These are phyloP conservation scores for Corydoras maculifer DNA, from an alignment of 2,113 vertebrate species.

Conservation along the genomic window DNA sequence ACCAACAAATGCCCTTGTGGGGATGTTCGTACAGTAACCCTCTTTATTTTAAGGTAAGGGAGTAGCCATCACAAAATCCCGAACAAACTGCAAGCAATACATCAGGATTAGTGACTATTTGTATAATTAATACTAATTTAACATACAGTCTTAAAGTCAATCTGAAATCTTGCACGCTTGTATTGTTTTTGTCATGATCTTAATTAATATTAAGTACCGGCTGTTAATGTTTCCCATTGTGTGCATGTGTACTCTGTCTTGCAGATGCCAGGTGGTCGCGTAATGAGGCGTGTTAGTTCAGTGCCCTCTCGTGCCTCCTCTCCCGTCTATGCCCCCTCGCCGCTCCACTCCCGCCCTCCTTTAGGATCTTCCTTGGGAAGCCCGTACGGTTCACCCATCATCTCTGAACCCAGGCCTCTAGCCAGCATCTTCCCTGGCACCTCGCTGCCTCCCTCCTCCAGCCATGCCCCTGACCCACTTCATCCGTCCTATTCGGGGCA, in stretches of 20 bases:
- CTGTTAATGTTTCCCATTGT: no score
- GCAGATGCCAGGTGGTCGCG: constrained; percentile 70
- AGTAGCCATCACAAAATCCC: no score
- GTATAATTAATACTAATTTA: no score
- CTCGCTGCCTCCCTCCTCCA: constrained; percentile 70
- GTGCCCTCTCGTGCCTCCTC: constrained; percentile 90
- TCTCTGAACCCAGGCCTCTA: constrained; percentile 75
- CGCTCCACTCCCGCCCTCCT: constrained; percentile 82
- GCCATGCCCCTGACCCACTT: constrained; percentile 70
- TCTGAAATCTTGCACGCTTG: no score
- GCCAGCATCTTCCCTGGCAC: constrained; percentile 76
- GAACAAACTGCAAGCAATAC: no score
- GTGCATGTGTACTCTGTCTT: constrained; percentile 7
- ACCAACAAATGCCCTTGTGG: no score
- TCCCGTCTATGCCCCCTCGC: constrained; percentile 74
- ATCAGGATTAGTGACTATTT: no score
- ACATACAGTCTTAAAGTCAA: no score
- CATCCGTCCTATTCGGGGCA: constrained; percentile 59
- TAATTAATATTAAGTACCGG: no score
- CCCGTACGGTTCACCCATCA: constrained; percentile 80
- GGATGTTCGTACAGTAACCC: no score
- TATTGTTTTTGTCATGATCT: no score
- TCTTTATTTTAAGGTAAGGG: no score
- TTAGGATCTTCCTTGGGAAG: constrained; percentile 83
- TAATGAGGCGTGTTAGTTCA: constrained; percentile 85